Base-by-base conservation (phyloP, 2,888 invertebrate genomes). In the Eurytoma californica region DNA sequence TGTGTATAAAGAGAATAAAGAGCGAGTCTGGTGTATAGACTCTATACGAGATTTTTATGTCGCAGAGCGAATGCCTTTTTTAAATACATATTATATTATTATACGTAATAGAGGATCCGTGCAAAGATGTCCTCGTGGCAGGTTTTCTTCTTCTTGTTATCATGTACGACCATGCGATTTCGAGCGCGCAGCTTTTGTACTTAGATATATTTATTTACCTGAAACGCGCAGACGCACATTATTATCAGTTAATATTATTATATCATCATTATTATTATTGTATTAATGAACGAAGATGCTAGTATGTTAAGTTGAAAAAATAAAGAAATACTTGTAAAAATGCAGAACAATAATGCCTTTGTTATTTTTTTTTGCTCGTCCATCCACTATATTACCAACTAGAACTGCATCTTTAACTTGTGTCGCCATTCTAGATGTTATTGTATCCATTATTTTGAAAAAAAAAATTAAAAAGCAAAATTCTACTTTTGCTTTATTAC, bases 121-220 rank as follows among this genome's bases (percentile, higher is more conserved):
- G 51, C 18, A 49, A 49, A 58, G n/a, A 30, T n/a, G n/a, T 49
- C 47, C 65, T 73, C 57, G 24, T 9, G 57, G 28, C 47, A 20
- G 30, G 53, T 72, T 58, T 49, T 53, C 68, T 39, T 72, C 53
- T 51, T 28, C 5, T 69, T 18, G 49, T 57, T 14, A 61, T n/a
- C 55, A 63, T 20, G 49, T 60, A 14, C 70, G 39, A 67, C 39
- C n/a, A 55, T 16, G 73, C 55, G 16, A 14, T 28, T 24, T n/a
- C 51, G 20, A 74, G 65, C 51, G 78, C 57, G 82, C 84, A 83
- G 85, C 85, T 86, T 87, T 86, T 86, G 86, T 88, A 88, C 87
- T 88, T 87, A 87, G 86, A 69, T 63, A 86, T 88, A 88, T 88
- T 87, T 88, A 87, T 88, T 87, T 84, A 85, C 83, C 80, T 81